Percentiles rank a stretch among this genome's conserved stretches.
These are phyloP conservation scores for Oscheius sp. DNA, from an alignment of 2,888 invertebrate genomes.

Conservation along the genomic window DNA sequence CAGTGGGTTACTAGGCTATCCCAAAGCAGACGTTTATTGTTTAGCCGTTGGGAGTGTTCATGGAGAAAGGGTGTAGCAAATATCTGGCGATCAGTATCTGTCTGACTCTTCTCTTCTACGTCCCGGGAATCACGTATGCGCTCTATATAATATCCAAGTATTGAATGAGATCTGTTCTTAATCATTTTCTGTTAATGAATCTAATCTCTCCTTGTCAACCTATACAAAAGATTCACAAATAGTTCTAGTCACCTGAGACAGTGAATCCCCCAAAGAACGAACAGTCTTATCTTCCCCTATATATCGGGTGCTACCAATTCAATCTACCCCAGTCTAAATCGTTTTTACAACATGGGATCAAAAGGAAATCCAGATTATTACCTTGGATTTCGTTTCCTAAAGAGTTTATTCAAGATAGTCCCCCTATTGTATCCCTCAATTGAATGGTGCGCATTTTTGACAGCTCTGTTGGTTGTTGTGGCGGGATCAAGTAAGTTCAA, in stretches of 20 bases:
- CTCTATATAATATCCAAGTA: conserved; percentile 52
- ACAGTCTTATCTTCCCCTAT: background rate
- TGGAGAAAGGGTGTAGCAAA: conserved; percentile 56
- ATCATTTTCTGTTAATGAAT: background rate
- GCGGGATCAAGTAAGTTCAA: conserved; percentile 21
- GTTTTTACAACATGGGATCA: conserved; percentile 12
- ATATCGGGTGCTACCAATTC: background rate
- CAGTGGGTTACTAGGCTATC: conserved; percentile 30
- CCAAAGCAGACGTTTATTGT: conserved; percentile 3
- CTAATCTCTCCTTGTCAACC: background rate
- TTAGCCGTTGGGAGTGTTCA: conserved; percentile 55
- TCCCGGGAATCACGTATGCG: conserved; percentile 56
- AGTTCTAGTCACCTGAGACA: background rate
- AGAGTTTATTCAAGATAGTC: conserved; percentile 3
- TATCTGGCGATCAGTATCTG: conserved; percentile 54
- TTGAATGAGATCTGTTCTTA: no score
- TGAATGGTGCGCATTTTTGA: background rate
- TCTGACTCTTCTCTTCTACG: conserved; percentile 56
- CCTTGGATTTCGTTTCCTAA: conserved; percentile 9
- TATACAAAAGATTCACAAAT: background rate
- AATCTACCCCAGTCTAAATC: no score
- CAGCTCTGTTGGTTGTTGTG: background rate
- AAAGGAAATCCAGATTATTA: background rate
- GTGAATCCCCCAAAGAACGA: background rate
- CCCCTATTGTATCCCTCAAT: conserved; percentile 6